phyloP scores from a whole-genome alignment of 2,888 invertebrate genomes.

The Melitaea athalia region DNA sequence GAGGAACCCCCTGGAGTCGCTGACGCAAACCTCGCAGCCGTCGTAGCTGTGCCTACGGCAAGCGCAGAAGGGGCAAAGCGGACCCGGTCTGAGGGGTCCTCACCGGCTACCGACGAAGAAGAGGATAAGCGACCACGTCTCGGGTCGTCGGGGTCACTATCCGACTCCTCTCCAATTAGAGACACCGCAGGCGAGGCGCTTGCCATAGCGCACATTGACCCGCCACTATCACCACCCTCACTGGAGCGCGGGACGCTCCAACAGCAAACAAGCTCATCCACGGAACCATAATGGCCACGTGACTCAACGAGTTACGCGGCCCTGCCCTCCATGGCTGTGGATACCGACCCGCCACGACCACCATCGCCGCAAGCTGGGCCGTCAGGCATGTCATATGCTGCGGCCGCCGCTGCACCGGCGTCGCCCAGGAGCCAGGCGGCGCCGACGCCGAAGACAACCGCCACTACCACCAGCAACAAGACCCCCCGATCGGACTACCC shows the following conservation, averaged over 20 bases:
- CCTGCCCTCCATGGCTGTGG: not conserved
- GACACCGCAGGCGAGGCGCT: not conserved
- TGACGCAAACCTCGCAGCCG: not conserved
- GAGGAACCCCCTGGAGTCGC: not conserved
- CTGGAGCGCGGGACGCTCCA: not conserved
- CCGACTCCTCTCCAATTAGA: too few species aligned
- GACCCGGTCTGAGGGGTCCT: not conserved
- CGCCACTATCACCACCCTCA: not conserved
- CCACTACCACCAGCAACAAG: too few species aligned
- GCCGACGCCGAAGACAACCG: too few species aligned
- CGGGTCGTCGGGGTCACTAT: not conserved
- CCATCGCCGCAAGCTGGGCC: too few species aligned
- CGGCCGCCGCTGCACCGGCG: too few species aligned
- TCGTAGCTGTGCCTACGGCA: not conserved
- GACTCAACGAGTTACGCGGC: not conserved
- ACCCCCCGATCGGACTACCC: too few species aligned
- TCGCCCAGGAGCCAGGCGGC: too few species aligned
- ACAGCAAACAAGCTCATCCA: too few species aligned
- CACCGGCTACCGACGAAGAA: not conserved
- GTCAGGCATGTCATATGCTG: too few species aligned
- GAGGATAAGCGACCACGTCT: not conserved
- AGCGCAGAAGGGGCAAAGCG: not conserved
- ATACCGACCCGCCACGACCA: not conserved
- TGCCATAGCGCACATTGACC: not conserved
- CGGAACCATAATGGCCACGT: not conserved